Base-by-base conservation (phyloP, 2,888 invertebrate genomes). In the Clepsis dumicolana region DNA sequence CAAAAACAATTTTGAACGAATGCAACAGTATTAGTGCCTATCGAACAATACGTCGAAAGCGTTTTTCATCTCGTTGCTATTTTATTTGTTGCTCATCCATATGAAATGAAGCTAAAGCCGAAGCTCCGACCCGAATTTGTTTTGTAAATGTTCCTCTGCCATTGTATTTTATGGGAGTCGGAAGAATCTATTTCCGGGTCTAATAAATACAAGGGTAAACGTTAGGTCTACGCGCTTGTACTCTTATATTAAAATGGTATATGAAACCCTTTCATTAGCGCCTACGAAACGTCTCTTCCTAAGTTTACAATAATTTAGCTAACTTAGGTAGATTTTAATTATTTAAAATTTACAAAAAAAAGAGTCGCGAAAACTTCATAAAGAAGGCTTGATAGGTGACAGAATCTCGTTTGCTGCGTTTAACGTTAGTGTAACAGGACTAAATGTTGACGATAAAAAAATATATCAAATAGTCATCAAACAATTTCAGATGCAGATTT, bases 141-240 rank as follows among this genome's bases (percentile, higher is more conserved):
- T 67, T 67, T 67, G 67, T 63, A 50, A 67, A 67, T 67, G 62
- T 57, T 63, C 56, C 16, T 21, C 48, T 38, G 62, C 62, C 62
- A 41, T 67, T 63, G 56, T 67, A 57, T 62, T 67, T 67, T 67
- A 67, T 63, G 50, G 38, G 56, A 52, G 16, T n/a, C 56, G 67
- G 67, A 29, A 62, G 27, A 63, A 57, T 63, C 67, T 67, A 67
- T 67, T 63, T 67, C 62, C 67, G 62, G 12, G 50, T 21, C 27
- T 52, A 57, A 50, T 57, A 67, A 56, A 67, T 62, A 61, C 29
- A 53, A 35, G 54, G 50, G 50, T 57, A 38, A 56, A 50, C 67
- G 56, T 67, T 50, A 18, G 54, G 16, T 48, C 16, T 38, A 53
- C 29, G 18, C 21, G 18, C 29, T 24, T 44, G 18, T 35, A 4